Evolutionary conservation across 2,888 invertebrate genomes (phyloP).

Genomic region (Malacosoma neustria): DNA sequence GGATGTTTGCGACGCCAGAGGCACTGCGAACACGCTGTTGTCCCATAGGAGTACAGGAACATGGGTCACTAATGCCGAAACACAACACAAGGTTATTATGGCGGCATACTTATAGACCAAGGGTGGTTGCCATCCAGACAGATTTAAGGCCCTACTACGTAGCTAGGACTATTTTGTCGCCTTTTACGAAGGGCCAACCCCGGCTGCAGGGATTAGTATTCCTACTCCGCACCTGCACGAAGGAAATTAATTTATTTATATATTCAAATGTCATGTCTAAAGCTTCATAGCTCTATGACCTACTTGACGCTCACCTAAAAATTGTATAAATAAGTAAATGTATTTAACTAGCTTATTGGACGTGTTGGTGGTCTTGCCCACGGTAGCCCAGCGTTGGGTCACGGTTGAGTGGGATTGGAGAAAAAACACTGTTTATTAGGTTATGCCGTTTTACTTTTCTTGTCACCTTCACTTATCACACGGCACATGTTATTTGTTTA

Average conservation of each 20-base stretch:
- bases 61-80: too few species aligned
- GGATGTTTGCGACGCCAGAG: too few species aligned
- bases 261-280: neutral
- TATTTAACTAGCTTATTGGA: conserved; percentile 21
- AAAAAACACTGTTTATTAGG: conserved; percentile 1
- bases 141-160: too few species aligned
- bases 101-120: too few species aligned
- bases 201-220: too few species aligned
- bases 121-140: too few species aligned
- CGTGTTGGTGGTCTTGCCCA: neutral
- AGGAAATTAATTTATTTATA: neutral
- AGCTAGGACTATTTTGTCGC: too few species aligned
- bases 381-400: neutral
- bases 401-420: neutral
- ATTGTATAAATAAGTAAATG: conserved; percentile 41
- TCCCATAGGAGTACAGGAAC: too few species aligned
- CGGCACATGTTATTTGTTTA: neutral
- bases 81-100: too few species aligned
- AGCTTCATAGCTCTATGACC: conserved; percentile 13
- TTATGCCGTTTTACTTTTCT: neutral
- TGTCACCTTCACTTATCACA: neutral
- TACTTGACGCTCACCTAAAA: conserved; percentile 18
- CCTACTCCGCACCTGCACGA: too few species aligned
- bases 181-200: too few species aligned
- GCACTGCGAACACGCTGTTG: too few species aligned